Evolutionary conservation across 2,113 vertebrate species (phyloP).

Genomic region (Ochotona princeps): DNA sequence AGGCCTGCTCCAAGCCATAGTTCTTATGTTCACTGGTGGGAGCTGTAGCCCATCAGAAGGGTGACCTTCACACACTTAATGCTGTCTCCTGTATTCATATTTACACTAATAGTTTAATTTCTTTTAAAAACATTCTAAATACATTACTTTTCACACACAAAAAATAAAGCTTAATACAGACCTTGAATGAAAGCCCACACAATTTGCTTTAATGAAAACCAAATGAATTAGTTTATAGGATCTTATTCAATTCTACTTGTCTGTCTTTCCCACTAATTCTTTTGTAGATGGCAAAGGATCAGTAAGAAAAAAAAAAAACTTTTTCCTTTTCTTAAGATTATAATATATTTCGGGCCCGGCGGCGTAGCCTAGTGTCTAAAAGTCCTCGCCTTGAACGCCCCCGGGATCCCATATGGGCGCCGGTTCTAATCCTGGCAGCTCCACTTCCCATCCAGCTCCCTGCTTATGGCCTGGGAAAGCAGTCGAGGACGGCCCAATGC

Average conservation of each 20-base stretch:
- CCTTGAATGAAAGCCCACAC: neutral
- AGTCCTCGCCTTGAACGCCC: too few species aligned
- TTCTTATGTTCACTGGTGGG: too few species aligned
- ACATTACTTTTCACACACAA: neutral
- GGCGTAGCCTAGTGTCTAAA: too few species aligned
- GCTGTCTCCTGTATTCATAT: neutral
- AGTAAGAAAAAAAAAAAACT: neutral
- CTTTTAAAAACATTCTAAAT: neutral
- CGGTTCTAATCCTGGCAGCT: too few species aligned
- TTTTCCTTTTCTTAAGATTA: neutral
- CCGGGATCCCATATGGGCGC: too few species aligned
- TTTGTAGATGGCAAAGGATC: neutral
- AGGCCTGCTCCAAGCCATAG: too few species aligned
- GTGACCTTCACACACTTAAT: too few species aligned
- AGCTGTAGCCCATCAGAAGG: too few species aligned
- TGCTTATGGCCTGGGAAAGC: too few species aligned
- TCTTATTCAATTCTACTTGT: neutral
- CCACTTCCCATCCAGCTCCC: too few species aligned
- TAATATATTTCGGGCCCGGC: neutral
- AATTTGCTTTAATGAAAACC: neutral
- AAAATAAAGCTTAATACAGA: conserved; percentile 4
- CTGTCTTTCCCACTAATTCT: neutral
- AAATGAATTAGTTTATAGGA: neutral
- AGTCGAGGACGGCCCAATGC: too few species aligned
- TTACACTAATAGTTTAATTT: neutral